phyloP scores from a whole-genome alignment of 2,888 invertebrate genomes.

The Meganola albula region DNA sequence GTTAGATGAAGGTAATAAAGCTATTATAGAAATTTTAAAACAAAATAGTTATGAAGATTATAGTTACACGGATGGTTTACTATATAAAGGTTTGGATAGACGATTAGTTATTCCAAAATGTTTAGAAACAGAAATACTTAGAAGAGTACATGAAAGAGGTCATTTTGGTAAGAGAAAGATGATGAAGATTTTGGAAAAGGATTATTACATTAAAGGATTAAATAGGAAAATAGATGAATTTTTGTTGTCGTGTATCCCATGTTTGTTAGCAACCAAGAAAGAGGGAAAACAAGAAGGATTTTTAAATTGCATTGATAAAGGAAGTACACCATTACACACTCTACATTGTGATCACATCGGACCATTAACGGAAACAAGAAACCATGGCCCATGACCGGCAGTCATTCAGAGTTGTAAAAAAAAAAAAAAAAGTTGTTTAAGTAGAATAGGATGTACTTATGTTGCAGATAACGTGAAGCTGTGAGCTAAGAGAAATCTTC shows the following conservation, averaged over 20 bases:
- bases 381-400: too few relatives aligned
- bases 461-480: too few relatives aligned
- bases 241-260: conserved; percentile 18
- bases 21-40: conserved; percentile 3
- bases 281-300: conserved; percentile 29
- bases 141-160: conserved; percentile 17
- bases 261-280: conserved; percentile 22
- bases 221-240: conserved; percentile 18
- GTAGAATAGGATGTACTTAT: too few relatives aligned
- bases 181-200: conserved; percentile 6
- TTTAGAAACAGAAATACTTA: conserved; percentile 15
- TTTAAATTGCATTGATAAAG: conserved; percentile 32
- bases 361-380: conserved; percentile 34
- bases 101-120: conserved; percentile 2
- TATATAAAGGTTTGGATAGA: conserved; percentile 4
- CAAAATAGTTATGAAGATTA: conserved; percentile 2
- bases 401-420: too few relatives aligned
- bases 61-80: background rate
- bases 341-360: conserved; percentile 43
- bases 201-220: conserved; percentile 17
- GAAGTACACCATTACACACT: conserved; percentile 32
- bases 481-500: too few relatives aligned
- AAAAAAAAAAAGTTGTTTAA: too few relatives aligned
- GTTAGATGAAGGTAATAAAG: conserved; percentile 6
- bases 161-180: conserved; percentile 23